Evolutionary conservation across 2,888 invertebrate species (phyloP), one percentile per base, ranked within the genome.

Genomic region (Erebia epiphron): DNA sequence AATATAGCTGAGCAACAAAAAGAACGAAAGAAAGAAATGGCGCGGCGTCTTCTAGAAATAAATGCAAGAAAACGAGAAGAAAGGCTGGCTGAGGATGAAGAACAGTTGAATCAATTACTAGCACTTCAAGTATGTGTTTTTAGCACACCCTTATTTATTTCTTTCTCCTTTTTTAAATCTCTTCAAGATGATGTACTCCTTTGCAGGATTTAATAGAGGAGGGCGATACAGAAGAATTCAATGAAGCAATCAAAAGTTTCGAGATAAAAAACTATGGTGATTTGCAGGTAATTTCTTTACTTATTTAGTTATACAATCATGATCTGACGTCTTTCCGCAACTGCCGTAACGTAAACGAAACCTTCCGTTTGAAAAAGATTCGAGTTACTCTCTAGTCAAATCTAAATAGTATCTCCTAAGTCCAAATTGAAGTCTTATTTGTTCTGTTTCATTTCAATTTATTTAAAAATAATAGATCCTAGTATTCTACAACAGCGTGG

Each of bases 1-100:
- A 18, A 13, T 21, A 43, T 65, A 87, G 95, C 95, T 68, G 98
- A 98, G 83, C 97, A 97, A 81, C 98, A 97, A 86, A 96, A 97
- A 81, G 98, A 98, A 83, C 94, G 97, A 73, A 96, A 98, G 77
- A 96, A 96, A 70, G 98, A 98, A 85, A 94, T 98, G 83, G 97
- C 98, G 0, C 94, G 96, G 57, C 94, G 98, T 35, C 90, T 98
- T 67, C 95, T 97, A 64, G 98, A 98, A 89, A 97, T 98, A 67
- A 98, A 98, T 86, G 97, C 98, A 0, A 95, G 97, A 65, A 97
- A 98, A 83, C 93, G 98, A 75, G 97, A 97, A 80, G 98, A 98
- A 84, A 96, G 97, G 83, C 91, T 98, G 43, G 96, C 96, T 4
- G 97, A 97, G 82, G 98, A 98, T 82, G 98, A 98, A 83, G 97